Evolutionary conservation across 2,113 vertebrate species (phyloP), one percentile per base, ranked within the genome.

Genomic region (Gopherus flavomarginatus): DNA sequence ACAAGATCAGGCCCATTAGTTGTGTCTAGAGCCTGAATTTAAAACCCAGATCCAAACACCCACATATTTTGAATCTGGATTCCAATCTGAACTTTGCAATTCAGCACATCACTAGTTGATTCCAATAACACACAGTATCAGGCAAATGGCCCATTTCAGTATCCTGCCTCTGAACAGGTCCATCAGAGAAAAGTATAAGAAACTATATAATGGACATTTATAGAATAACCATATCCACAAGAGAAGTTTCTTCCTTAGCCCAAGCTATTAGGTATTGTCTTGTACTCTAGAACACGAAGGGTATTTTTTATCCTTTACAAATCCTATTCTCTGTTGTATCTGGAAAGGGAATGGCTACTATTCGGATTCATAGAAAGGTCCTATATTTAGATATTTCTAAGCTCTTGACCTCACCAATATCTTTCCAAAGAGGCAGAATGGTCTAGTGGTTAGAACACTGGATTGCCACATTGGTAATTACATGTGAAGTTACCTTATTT

Each of bases 381-480:
- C 53, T 16, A 86, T 52, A 94, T 87, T 84, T 89, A 91, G 85
- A 91, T 87, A 65, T 26, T 83, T 83, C 79, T 47, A 90, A 65
- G 85, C 11, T 83, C 65, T 53, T 31, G 14, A 78, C 57, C 35
- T 88, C 89, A 91, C 75, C 27, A 82, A 77, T 44, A 59, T 0
- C 80, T 92, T 83, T 4, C 49, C 72, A 77, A 50, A 89, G 22
- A 62, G 35, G 29, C 59, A 62, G 12, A 62, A 62, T 14, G 29
- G 12, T 31, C 13, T 31, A 62, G 26, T 62, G 59, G 59, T 14
- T 31, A 29, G 29, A 62, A 22, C 59, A 62, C 59, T 31, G 65
- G 65, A n/a, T 69, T 69, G 16, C 35, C 35, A 69, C 35, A 21
- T 8, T 10, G 86, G 31, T 89, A 81, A 92, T 69, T 44, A 87